phyloP scores from a whole-genome alignment of 2,797 vertebrate genomes.

The Arnoldichthys spilopterus region DNA sequence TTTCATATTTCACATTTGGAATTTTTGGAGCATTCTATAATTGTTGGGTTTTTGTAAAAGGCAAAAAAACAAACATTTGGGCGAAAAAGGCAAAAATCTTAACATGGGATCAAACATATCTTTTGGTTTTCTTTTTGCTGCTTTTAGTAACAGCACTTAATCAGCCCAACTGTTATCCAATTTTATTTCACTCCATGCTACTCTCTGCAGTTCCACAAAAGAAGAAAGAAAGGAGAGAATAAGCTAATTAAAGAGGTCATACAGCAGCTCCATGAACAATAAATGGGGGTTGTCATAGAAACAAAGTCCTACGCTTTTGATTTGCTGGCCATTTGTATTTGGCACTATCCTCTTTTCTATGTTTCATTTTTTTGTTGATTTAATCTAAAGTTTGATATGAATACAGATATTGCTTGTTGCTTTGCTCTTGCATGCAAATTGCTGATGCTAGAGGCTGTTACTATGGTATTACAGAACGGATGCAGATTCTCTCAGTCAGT shows the following conservation, averaged over 20 bases:
- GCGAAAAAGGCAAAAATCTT: no score
- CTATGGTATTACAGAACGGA: neutral
- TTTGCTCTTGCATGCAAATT: neutral
- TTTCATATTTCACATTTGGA: neutral
- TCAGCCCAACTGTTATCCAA: constrained; percentile 29
- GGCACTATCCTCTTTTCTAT: neutral
- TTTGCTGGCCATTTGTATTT: constrained; percentile 22
- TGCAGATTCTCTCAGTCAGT: neutral
- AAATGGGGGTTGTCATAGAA: constrained; percentile 36
- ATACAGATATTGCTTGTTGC: neutral
- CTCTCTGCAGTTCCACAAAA: neutral
- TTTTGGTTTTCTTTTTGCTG: neutral
- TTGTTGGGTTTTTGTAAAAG: neutral
- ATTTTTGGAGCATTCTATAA: neutral
- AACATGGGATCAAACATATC: neutral
- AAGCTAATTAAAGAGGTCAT: constrained; percentile 40
- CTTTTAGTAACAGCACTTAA: constrained; percentile 11
- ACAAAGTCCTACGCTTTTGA: constrained; percentile 23
- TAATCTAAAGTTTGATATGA: neutral
- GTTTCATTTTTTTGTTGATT: neutral
- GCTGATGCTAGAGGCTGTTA: neutral
- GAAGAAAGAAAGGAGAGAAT: neutral
- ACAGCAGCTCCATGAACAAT: constrained; percentile 22
- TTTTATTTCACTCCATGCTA: constrained; percentile 27
- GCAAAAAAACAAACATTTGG: no score